Percentiles rank a stretch among this genome's conserved stretches.
These are phyloP conservation scores for Tenodera sinensis DNA, from an alignment of 2,888 invertebrate species.

Conservation along the genomic window DNA sequence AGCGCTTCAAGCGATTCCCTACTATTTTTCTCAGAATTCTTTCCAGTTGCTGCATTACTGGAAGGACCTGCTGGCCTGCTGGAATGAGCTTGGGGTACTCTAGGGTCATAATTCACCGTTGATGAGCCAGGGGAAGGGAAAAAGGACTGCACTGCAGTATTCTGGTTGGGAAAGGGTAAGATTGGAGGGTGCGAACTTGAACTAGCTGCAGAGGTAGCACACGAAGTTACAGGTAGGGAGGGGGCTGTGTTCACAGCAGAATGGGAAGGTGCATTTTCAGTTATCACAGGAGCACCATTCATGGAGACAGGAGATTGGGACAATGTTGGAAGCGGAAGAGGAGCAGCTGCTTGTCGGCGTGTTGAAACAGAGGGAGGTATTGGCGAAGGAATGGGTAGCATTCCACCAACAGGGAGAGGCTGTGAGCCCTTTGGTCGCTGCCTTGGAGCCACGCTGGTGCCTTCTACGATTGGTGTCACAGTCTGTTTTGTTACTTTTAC, in stretches of 20 bases:
- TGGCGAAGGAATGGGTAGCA: constrained; percentile 33
- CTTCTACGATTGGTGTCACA: constrained; percentile 50
- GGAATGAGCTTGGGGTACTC: background rate
- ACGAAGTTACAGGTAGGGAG: background rate
- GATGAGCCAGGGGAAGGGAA: constrained; percentile 18
- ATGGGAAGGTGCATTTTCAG: constrained; percentile 6
- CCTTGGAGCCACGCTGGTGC: constrained; percentile 78
- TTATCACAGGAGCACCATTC: constrained; percentile 12
- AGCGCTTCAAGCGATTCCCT: constrained; percentile 50
- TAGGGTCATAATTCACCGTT: constrained; percentile 3
- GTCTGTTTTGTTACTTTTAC: constrained; percentile 48
- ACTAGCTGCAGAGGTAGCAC: background rate
- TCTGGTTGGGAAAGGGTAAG: constrained; percentile 19
- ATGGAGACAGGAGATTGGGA: constrained; percentile 15
- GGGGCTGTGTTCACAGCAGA: constrained; percentile 2
- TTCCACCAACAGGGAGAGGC: constrained; percentile 34
- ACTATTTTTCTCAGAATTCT: background rate
- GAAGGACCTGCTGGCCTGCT: background rate
- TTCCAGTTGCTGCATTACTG: background rate
- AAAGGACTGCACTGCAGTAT: background rate
- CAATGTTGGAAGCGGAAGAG: constrained; percentile 11
- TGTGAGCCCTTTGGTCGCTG: constrained; percentile 70
- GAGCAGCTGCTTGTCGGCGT: constrained; percentile 1
- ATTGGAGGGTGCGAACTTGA: constrained; percentile 19
- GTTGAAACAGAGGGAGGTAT: background rate